phyloP scores from a whole-genome alignment of 2,888 invertebrate species.

The Tuta absoluta region DNA sequence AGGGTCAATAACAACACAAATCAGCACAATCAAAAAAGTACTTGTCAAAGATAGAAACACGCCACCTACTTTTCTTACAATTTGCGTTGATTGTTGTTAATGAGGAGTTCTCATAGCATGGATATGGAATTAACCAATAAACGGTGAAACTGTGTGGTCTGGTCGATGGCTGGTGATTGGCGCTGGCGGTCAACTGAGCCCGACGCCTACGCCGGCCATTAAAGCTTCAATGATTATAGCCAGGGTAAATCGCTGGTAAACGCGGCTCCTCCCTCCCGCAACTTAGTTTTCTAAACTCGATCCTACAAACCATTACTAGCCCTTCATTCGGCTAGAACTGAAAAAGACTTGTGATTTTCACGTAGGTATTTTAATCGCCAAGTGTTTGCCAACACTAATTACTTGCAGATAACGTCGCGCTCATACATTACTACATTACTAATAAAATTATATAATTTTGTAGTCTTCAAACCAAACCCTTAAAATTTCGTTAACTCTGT shows the following conservation, averaged over 20 bases:
- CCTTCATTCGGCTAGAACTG: too few species aligned
- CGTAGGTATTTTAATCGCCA: too few species aligned
- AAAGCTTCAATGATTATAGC: slow-evolving; percentile 29
- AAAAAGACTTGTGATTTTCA: too few species aligned
- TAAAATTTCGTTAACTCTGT: too few species aligned
- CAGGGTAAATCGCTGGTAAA: slow-evolving; percentile 12
- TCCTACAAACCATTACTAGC: too few species aligned
- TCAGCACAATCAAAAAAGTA: too few species aligned
- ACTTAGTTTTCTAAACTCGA: not conserved
- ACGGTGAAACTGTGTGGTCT: slow-evolving; percentile 38
- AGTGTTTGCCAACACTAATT: too few species aligned
- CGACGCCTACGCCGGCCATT: slow-evolving; percentile 27
- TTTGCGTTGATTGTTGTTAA: slow-evolving; percentile 28
- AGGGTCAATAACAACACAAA: too few species aligned
- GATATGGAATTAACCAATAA: slow-evolving; percentile 37
- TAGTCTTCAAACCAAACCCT: too few species aligned
- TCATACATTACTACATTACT: too few species aligned
- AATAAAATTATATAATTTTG: too few species aligned
- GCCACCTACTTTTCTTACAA: slow-evolving; percentile 4
- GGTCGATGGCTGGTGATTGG: slow-evolving; percentile 37
- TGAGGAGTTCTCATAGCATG: slow-evolving; percentile 20
- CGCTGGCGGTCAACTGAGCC: slow-evolving; percentile 34
- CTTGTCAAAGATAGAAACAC: not conserved
- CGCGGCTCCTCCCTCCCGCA: not conserved
- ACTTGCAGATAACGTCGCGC: too few species aligned